Evolutionary conservation across 2,888 invertebrate species (phyloP).

Genomic region (Tanytarsus gracilentus): DNA sequence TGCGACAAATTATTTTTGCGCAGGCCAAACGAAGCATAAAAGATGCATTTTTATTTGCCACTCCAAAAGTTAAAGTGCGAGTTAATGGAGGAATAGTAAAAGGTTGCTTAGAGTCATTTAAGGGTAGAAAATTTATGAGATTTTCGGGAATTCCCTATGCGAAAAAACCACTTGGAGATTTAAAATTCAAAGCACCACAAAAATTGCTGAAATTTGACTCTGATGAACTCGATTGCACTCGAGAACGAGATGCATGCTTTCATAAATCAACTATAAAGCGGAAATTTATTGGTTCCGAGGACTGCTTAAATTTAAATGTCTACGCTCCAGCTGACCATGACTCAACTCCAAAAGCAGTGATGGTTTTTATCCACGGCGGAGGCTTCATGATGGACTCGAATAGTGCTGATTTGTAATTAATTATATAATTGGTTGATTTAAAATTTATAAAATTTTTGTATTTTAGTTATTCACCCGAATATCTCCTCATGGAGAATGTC

Average conservation of each 20-base stretch:
- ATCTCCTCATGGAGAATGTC: constrained; percentile 39
- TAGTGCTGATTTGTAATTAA: constrained; percentile 31
- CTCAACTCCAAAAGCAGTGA: constrained; percentile 35
- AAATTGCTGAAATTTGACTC: constrained; percentile 36
- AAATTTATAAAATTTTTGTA: neutral
- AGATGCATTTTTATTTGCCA: neutral
- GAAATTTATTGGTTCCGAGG: constrained; percentile 37
- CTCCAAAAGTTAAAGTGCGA: constrained; percentile 19
- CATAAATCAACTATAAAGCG: constrained; percentile 36
- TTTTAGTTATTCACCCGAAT: constrained; percentile 37
- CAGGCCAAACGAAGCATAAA: neutral
- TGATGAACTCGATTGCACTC: constrained; percentile 37
- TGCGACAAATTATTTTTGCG: neutral
- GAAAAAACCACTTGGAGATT: constrained; percentile 46
- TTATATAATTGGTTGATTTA: neutral
- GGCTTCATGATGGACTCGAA: constrained; percentile 38
- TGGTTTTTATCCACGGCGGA: constrained; percentile 43
- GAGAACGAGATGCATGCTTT: constrained; percentile 36
- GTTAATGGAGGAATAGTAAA: constrained; percentile 46
- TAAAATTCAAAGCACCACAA: constrained; percentile 41
- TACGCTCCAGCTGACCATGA: constrained; percentile 35
- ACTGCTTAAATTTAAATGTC: constrained; percentile 40
- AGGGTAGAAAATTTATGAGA: constrained; percentile 42
- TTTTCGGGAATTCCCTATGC: constrained; percentile 52
- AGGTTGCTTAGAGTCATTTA: constrained; percentile 42